Percentiles rank a stretch among this genome's conserved stretches.
These are phyloP conservation scores for Falco columbarius DNA, from an alignment of 2,797 vertebrate genomes.

Conservation along the genomic window DNA sequence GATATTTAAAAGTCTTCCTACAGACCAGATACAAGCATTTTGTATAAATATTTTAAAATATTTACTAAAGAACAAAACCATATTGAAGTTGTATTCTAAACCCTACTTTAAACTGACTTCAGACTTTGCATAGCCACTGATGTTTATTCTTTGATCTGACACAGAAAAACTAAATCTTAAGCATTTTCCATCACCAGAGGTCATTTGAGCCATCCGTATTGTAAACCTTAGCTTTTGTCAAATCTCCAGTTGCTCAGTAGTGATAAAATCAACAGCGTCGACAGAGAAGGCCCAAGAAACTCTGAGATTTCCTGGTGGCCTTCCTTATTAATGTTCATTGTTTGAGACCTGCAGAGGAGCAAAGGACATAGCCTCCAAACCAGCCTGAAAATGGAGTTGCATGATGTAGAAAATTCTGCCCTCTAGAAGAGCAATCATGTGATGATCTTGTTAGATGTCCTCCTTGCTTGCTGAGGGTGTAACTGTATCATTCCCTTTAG, in stretches of 20 bases:
- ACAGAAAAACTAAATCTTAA: neutral
- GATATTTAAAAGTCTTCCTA: neutral
- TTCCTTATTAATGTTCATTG: neutral
- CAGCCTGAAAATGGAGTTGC: neutral
- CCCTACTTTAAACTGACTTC: neutral
- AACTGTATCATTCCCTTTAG: neutral
- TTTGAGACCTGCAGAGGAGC: neutral
- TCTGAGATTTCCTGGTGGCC: neutral
- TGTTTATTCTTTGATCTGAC: constrained; percentile 29
- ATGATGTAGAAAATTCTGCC: neutral
- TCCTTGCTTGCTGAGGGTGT: neutral
- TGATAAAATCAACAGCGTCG: neutral
- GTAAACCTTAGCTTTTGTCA: neutral
- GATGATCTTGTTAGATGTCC: neutral
- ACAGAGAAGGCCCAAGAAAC: neutral
- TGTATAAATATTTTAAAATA: constrained; percentile 48
- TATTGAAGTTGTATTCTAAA: constrained; percentile 35
- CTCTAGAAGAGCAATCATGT: neutral
- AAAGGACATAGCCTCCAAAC: neutral
- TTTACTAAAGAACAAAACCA: constrained; percentile 18
- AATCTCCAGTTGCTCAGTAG: neutral
- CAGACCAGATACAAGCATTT: neutral
- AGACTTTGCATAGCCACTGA: neutral
- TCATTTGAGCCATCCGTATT: neutral
- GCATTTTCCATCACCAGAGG: neutral